phyloP scores from a whole-genome alignment of 1,140 invertebrate genomes.

The Batillaria attramentaria region DNA sequence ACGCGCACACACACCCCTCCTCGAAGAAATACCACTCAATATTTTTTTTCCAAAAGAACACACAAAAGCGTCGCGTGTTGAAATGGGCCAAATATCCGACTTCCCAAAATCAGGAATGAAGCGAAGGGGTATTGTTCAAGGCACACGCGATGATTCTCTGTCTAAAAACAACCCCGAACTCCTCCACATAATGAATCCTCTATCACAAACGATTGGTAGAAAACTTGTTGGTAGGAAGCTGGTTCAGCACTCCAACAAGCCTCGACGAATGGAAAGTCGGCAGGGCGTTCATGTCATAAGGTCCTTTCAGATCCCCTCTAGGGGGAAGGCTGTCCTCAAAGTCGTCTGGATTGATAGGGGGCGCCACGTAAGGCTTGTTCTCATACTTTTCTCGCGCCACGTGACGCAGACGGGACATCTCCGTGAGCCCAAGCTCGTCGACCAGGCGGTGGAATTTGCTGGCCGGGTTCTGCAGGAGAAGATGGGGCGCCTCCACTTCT shows the following conservation, averaged over 20 bases:
- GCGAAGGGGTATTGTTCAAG: background rate
- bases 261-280: constrained; percentile 50
- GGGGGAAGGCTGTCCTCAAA: constrained; percentile 35
- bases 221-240: constrained; percentile 53
- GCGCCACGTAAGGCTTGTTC: constrained; percentile 54
- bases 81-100: background rate
- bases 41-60: background rate
- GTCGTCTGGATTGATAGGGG: constrained; percentile 46
- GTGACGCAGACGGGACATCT: constrained; percentile 38
- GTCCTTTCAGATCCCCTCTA: constrained; percentile 25
- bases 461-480: constrained; percentile 48
- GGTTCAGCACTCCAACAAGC: constrained; percentile 47
- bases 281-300: constrained; percentile 38
- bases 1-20: background rate
- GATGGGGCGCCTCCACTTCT: constrained; percentile 50
- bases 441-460: constrained; percentile 43
- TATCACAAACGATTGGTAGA: constrained; percentile 46
- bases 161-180: background rate
- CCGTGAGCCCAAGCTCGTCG: constrained; percentile 42
- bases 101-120: background rate
- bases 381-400: constrained; percentile 51
- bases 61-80: background rate
- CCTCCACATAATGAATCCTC: background rate
- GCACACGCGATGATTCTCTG: background rate
- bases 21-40: background rate